A percentile compares a stretch with the other conserved stretches of the same genome.
phyloP scores from a whole-genome alignment of 1,140 invertebrate genomes.

The Orius laevigatus region DNA sequence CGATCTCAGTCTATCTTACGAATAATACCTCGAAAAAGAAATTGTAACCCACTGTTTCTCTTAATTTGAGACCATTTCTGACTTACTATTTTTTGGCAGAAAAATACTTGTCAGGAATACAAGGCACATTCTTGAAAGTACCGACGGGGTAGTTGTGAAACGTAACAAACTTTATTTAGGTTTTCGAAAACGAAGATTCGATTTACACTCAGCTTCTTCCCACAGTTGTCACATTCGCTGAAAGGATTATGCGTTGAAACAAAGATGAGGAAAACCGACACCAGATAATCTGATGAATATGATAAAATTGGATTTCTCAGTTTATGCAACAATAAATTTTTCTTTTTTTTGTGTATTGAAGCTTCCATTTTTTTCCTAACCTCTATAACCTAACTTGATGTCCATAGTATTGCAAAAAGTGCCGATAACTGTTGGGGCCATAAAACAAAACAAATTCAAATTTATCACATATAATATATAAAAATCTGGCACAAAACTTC shows the following conservation, averaged over 20 bases:
- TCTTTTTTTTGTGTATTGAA: no score
- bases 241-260: constrained; percentile 45
- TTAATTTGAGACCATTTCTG: constrained; percentile 1
- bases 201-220: constrained; percentile 54
- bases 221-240: constrained; percentile 51
- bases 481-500: no score
- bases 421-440: no score
- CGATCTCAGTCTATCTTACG: constrained; percentile 46
- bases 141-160: constrained; percentile 44
- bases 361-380: no score
- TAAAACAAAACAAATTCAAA: no score
- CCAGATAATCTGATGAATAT: constrained; percentile 24
- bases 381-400: no score
- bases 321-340: no score
- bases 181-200: constrained; percentile 59
- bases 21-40: constrained; percentile 65
- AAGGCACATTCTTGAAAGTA: constrained; percentile 56
- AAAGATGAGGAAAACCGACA: constrained; percentile 35
- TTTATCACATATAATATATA: no score
- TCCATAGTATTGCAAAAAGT: no score
- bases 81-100: constrained; percentile 29
- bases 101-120: constrained; percentile 62
- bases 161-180: constrained; percentile 45
- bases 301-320: no score
- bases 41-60: constrained; percentile 51